These are phyloP conservation scores for Umimayanthus chanpuru DNA, from an alignment of 92 coral and sea anemone species.

Conservation along the genomic window DNA sequence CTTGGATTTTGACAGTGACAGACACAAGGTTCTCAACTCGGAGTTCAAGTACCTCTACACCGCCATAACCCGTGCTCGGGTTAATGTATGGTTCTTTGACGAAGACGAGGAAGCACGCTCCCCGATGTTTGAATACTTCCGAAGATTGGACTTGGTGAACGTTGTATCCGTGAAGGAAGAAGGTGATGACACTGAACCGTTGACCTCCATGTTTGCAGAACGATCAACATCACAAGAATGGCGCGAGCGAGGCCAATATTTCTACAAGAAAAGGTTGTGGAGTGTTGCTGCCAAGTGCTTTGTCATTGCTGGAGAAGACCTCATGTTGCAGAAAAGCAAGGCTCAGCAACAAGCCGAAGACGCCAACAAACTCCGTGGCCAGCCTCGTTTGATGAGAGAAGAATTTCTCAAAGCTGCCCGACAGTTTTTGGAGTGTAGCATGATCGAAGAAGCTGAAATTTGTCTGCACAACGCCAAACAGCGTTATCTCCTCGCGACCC, in stretches of 20 bases:
- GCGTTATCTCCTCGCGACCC: conserved; percentile 56
- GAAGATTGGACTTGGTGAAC: conserved; percentile 55
- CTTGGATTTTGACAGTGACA: conserved; percentile 62
- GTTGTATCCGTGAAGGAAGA: conserved; percentile 49
- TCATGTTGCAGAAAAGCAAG: conserved; percentile 56
- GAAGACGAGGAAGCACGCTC: conserved; percentile 67
- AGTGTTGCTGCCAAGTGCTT: conserved; percentile 61
- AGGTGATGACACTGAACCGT: conserved; percentile 43
- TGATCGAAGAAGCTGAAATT: conserved; percentile 63
- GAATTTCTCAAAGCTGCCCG: conserved; percentile 65
- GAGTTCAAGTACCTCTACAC: conserved; percentile 79
- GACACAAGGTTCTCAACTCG: conserved; percentile 71
- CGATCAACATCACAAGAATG: conserved; percentile 66
- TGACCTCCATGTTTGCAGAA: conserved; percentile 61
- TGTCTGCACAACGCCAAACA: conserved; percentile 63
- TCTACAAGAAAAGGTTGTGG: conserved; percentile 68
- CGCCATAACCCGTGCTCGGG: conserved; percentile 76
- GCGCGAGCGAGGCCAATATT: conserved; percentile 63
- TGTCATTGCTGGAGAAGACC: conserved; percentile 54
- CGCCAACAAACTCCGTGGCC: conserved; percentile 48
- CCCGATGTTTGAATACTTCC: conserved; percentile 72
- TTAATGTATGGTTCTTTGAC: conserved; percentile 80
- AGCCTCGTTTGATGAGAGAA: conserved; percentile 55
- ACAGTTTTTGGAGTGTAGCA: conserved; percentile 52
- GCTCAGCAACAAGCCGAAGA: conserved; percentile 71